phyloP scores from a whole-genome alignment of 1,140 invertebrate species.

The Drosophila dunni region DNA sequence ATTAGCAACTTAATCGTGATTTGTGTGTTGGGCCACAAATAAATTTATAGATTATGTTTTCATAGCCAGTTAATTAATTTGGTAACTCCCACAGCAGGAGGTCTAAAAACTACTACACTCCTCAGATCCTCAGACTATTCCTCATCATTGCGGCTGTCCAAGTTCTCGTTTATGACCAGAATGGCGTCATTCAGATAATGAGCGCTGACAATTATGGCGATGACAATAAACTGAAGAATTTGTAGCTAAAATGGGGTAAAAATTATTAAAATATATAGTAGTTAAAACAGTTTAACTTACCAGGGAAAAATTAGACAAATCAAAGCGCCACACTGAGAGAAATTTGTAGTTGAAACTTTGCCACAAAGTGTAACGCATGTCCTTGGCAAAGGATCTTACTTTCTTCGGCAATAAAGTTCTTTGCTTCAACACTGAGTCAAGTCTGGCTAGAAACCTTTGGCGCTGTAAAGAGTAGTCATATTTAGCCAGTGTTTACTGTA shows the following conservation, averaged over 20 bases:
- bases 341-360: conserved; percentile 36
- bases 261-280: not conserved
- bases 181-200: conserved; percentile 69
- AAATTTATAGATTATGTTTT: conserved; percentile 66
- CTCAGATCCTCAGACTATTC: conserved; percentile 20
- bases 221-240: conserved; percentile 36
- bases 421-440: conserved; percentile 18
- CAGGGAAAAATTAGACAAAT: conserved; percentile 42
- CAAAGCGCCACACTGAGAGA: conserved; percentile 33
- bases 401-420: conserved; percentile 16
- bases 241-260: not conserved
- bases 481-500: not conserved
- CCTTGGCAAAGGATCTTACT: conserved; percentile 40
- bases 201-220: conserved; percentile 55
- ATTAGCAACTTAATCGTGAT: conserved; percentile 70
- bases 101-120: not conserved
- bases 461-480: conserved; percentile 23
- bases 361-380: conserved; percentile 36
- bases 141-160: conserved; percentile 52
- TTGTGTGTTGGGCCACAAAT: conserved; percentile 51
- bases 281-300: conserved; percentile 20
- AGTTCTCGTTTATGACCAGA: conserved; percentile 38
- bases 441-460: conserved; percentile 16
- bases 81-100: not conserved
- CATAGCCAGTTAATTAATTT: conserved; percentile 52